Percentiles rank a stretch among this genome's conserved stretches.
Evolutionary conservation across 2,888 invertebrate species (phyloP).

Genomic region (Plusia festucae): DNA sequence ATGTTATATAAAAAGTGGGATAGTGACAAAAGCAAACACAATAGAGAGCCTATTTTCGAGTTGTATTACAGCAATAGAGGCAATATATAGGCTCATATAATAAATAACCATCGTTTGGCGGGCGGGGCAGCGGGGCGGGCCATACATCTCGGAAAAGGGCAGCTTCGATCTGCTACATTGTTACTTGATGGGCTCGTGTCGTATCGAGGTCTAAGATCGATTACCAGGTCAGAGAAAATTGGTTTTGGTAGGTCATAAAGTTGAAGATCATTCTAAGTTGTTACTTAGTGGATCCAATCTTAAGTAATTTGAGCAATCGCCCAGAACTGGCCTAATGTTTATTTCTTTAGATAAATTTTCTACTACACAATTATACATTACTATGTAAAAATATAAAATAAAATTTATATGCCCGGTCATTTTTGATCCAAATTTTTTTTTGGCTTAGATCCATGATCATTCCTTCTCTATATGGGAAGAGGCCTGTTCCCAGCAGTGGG

Average conservation of each 20-base stretch:
- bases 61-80: conserved; percentile 47
- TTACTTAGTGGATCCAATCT: background rate
- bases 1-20: background rate
- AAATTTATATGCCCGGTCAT: too few relatives aligned
- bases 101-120: conserved; percentile 52
- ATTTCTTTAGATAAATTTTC: too few relatives aligned
- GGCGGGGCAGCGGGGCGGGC: conserved; percentile 46
- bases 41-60: conserved; percentile 3
- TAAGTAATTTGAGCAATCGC: too few relatives aligned
- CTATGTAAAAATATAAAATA: too few relatives aligned
- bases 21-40: background rate
- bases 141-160: conserved; percentile 50
- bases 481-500: too few relatives aligned
- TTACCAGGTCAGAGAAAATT: conserved; percentile 1
- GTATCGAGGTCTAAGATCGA: background rate
- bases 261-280: background rate
- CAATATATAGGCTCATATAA: conserved; percentile 24
- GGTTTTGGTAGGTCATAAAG: background rate
- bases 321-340: too few relatives aligned
- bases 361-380: too few relatives aligned
- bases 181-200: conserved; percentile 11
- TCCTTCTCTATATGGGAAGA: too few relatives aligned
- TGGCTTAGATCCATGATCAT: too few relatives aligned
- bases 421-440: too few relatives aligned
- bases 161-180: conserved; percentile 15